phyloP scores from a whole-genome alignment of 2,797 vertebrate species.

The Parotocinclus haroldoi region DNA sequence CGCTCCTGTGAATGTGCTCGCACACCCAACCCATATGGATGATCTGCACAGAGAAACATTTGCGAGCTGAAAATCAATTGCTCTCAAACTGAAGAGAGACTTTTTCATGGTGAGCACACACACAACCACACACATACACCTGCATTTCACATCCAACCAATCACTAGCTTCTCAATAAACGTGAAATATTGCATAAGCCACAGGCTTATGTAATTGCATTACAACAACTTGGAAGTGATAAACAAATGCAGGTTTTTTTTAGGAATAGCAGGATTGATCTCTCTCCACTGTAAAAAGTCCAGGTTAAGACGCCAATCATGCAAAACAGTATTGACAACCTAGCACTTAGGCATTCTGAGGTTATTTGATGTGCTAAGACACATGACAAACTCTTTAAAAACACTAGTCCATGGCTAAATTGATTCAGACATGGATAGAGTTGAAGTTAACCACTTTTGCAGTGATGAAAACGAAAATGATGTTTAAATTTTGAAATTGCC shows the following conservation, averaged over 20 bases:
- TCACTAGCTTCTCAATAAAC: slow-evolving; percentile 10
- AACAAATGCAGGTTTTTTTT: too few species aligned
- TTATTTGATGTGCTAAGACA: too few species aligned
- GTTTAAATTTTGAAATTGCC: too few species aligned
- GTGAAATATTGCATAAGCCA: not conserved
- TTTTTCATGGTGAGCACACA: slow-evolving; percentile 1
- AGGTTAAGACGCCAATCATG: slow-evolving; percentile 3
- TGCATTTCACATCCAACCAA: not conserved
- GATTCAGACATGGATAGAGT: too few species aligned
- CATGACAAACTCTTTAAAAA: too few species aligned
- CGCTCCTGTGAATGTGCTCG: slow-evolving; percentile 72
- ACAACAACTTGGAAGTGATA: not conserved
- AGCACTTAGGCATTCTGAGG: too few species aligned
- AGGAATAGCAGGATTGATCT: too few species aligned
- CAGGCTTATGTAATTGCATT: slow-evolving; percentile 10
- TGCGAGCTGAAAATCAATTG: slow-evolving; percentile 51
- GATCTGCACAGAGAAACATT: slow-evolving; percentile 68
- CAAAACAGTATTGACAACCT: not conserved
- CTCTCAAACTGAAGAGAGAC: slow-evolving; percentile 30
- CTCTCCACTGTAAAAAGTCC: not conserved
- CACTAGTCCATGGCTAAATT: too few species aligned
- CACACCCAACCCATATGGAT: slow-evolving; percentile 92
- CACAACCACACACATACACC: not conserved
- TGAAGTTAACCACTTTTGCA: too few species aligned
- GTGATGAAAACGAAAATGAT: too few species aligned